Conservation (phyloP, 2,113 vertebrate genomes). For the Mesoclemmys tuberculata region DNA sequence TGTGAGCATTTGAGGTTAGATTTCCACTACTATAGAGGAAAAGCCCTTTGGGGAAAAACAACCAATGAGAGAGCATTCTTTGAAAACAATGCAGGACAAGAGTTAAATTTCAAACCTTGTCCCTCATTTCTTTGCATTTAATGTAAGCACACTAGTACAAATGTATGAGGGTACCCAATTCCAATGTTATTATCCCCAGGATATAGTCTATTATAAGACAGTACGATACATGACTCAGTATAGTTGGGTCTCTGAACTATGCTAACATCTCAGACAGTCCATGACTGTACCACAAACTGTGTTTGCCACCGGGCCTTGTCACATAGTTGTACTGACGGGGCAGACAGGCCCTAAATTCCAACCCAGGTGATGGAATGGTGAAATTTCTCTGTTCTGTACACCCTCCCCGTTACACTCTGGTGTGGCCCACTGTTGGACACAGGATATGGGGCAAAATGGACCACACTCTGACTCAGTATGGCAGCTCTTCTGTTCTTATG, state of each 20-base stretch:
- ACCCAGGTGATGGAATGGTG: not conserved
- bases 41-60: not conserved
- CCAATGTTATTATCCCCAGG: not conserved
- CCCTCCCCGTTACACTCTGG: not conserved
- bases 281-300: not conserved
- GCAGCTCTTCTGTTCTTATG: not conserved
- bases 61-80: fast-evolving
- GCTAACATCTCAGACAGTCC: not conserved
- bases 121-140: fast-evolving
- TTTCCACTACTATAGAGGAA: not conserved
- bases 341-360: not conserved
- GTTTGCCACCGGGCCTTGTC: not conserved
- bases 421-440: not conserved
- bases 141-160: not conserved
- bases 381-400: not conserved
- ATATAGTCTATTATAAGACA: not conserved
- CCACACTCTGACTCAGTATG: not conserved
- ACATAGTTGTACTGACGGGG: not conserved
- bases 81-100: not conserved
- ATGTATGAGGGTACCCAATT: not conserved
- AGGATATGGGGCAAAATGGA: not conserved
- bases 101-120: not conserved
- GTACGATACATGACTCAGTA: not conserved
- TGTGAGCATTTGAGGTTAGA: not conserved
- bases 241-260: not conserved